Percentiles rank a stretch among this genome's conserved stretches.
Evolutionary conservation across 2,113 vertebrate genomes (phyloP).

Genomic region (Aspidoscelis tigris): DNA sequence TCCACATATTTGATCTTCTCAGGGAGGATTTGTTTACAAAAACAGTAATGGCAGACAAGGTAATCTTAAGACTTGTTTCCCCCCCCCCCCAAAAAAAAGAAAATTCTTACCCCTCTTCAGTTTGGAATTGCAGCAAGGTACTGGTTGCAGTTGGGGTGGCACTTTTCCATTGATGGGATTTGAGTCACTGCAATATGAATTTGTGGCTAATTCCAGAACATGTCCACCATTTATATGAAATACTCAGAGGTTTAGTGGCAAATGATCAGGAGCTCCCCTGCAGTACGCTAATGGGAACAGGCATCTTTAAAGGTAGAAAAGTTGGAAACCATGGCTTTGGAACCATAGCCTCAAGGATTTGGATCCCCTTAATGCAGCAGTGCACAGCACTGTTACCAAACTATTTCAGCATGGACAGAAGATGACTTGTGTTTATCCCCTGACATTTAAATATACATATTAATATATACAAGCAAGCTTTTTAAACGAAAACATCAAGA

Average conservation of each 20-base stretch:
- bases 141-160: neutral
- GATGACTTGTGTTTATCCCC: constrained; percentile 45
- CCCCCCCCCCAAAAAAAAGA: neutral
- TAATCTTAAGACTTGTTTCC: neutral
- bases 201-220: neutral
- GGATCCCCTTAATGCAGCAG: constrained; percentile 52
- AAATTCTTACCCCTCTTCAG: no score
- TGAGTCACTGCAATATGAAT: neutral
- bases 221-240: neutral
- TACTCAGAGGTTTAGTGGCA: neutral
- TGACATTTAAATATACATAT: constrained; percentile 57
- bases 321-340: constrained; percentile 29
- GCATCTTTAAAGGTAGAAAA: constrained; percentile 13
- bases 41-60: neutral
- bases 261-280: neutral
- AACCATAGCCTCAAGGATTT: constrained; percentile 40
- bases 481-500: constrained; percentile 62
- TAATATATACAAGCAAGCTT: constrained; percentile 70
- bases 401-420: constrained; percentile 47
- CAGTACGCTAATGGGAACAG: neutral
- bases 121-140: neutral
- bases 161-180: neutral
- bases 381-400: constrained; percentile 55
- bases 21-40: neutral
- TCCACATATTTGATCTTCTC: neutral